Base-by-base conservation (phyloP, 2,113 vertebrate species). In the Piaya cayana region DNA sequence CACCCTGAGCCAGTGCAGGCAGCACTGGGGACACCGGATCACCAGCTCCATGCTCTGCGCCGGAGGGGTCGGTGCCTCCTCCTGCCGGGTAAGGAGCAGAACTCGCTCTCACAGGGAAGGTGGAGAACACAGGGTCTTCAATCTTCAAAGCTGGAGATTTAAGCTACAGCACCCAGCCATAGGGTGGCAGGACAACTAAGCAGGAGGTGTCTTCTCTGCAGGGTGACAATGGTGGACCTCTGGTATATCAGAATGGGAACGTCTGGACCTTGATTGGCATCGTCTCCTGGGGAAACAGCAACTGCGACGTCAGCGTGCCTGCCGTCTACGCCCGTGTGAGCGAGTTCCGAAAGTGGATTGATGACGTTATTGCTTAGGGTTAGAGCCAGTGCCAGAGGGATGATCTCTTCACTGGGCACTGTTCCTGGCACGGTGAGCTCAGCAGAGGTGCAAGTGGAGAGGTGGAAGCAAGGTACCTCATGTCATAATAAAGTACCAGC, bases 211-310 rank as follows among this genome's bases (percentile, higher is more conserved):
- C 16, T 49, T 68, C 78, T 86, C 90, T 1, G 0, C 74, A 96
- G 96, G 84, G 93, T 79, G 96, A 96, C 78, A 96, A 92, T 0
- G 96, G 95, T 0, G 87, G 96, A 52, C 96, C 96, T n/a, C 95
- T 96, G 81, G 67, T 96, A 1, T 94, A 68, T 58, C 20, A 21
- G 29, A 49, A 11, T 0, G 39, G 58, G 26, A 68, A 52, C 1
- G 3, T 9, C 60, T 96, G 95, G 96, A 93, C 37, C 6, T 12
- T 95, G 70, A 87, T 82, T 0, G 85, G 95, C 87, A 94, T 96
- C 2, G 84, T 96, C 18, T 96, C 96, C 85, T 96, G 87, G 70
- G 93, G 95, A 47, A 82, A 3, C 62, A 25, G 32, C 62, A 67
- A 87, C 87, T 96, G 96, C 85, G 82, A 90, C 1, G 1, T 32